Base-by-base conservation (phyloP, 2,113 vertebrate genomes). In the Brienomyrus longianalis region DNA sequence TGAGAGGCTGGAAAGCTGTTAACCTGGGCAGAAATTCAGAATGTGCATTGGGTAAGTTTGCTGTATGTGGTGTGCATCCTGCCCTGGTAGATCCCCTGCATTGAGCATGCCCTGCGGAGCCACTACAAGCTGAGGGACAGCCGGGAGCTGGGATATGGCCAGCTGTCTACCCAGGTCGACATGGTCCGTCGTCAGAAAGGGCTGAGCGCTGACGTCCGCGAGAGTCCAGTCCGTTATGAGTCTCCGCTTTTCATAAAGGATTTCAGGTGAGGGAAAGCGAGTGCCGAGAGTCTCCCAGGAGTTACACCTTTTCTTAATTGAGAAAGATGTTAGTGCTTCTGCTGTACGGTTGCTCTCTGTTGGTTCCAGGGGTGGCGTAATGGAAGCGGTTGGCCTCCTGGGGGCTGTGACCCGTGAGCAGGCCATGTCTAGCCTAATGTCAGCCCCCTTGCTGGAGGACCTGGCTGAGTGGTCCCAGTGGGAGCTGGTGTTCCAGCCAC, bases 401-500 rank as follows among this genome's bases (percentile, higher is more conserved):
- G 96, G 96, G 2, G 93, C 95, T 23, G 91, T 95, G 92, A 93
- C 92, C n/a, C 93, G 91, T 50, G 90, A 90, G 2, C 93, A 95
- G 90, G 96, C 96, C 3, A 43, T 95, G 90, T 93, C 91, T 52
- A 94, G 95, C 90, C 83, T 97, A 90, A 93, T 94, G 1, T 94
- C 94, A 50, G 95, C 95, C 88, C 96, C 96, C 8, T 92, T 97
- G 27, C 93, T 97, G 92, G 96, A 96, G 88, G 94, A 97, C 83
- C 89, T 97, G 39, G 92, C 90, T 43, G 91, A 95, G 91, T 97
- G 96, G 96, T 95, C 95, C 89, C 95, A 96, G 15, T 97, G 96
- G 96, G 94, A 96, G 88, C 87, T 96, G 52, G 92, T 96, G 47
- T 97, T 97, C 48, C 94, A 94, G 92, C 95, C 95, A 10, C 45